Evolutionary conservation across 2,113 vertebrate species (phyloP), one percentile per base, ranked within the genome.

Genomic region (Lycaon pictus): DNA sequence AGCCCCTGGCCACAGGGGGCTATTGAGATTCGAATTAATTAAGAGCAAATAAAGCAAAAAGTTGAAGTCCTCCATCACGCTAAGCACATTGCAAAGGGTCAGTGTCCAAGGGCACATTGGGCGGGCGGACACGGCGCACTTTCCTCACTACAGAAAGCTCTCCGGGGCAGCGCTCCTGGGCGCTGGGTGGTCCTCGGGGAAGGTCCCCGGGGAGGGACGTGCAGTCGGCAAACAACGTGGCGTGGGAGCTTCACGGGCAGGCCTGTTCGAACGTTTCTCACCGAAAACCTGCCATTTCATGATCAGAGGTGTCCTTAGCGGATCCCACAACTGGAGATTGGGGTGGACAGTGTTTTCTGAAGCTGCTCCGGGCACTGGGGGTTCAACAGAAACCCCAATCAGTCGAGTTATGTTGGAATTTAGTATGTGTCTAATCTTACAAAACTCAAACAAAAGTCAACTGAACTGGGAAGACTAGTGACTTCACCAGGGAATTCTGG

Each of bases 381-480:
- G 27, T 74, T 88, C 69, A 63, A 19, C 15, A 16, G 69, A 80
- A 84, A 51, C 0, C 15, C 13, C 51, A 88, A 4, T 53, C 43
- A 51, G 35, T 63, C 32, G 11, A 13, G 53, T 62, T 89, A 25
- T 62, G 65, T 32, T 69, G 65, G 89, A 62, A 81, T 37, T 17
- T 58, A 82, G 35, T 77, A 29, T 35, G 23, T 16, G 56, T 88
- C 51, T 69, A 15, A 74, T 55, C 16, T 43, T 27, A 25, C n/a
- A 77, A 55, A 56, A 29, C 4, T 11, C 11, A 77, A 82, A 86
- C 25, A 11, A 72, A 90, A 89, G 60, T 55, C 17, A 7, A 12
- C 2, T 13, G 13, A 55, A 11, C 12, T 15, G 0, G 6, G 65
- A 69, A 65, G 3, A 15, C 12, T 1, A 11, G 10, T 2, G n/a